These are phyloP conservation scores for Engraulis encrasicolus DNA, from an alignment of 2,113 vertebrate species.

Conservation along the genomic window DNA sequence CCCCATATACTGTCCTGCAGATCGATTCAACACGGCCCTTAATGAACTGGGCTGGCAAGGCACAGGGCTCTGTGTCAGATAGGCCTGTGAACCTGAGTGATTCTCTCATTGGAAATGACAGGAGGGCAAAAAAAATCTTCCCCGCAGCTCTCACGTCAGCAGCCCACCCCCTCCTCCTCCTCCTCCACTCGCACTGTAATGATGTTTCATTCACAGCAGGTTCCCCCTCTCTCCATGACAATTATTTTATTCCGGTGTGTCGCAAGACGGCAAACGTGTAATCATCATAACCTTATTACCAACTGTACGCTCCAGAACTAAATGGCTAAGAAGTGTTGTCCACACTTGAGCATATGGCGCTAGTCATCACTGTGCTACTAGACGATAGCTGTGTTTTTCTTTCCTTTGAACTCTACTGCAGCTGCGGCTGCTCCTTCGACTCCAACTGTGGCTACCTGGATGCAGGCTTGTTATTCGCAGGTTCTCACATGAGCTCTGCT, in stretches of 20 bases:
- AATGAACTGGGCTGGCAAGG: not conserved
- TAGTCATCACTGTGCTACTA: not conserved
- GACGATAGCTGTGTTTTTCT: not conserved
- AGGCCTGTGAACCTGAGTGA: not conserved
- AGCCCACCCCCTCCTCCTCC: not conserved
- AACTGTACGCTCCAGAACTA: not conserved
- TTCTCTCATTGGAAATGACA: slow-evolving; percentile 13
- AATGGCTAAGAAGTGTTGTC: slow-evolving; percentile 16
- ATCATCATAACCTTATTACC: slow-evolving; percentile 17
- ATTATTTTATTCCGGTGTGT: not conserved
- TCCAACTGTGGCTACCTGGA: not conserved
- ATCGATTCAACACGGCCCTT: not conserved
- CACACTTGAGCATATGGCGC: not conserved
- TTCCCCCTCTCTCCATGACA: not conserved
- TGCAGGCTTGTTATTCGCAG: not conserved
- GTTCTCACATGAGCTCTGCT: not conserved
- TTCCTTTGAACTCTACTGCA: too few species aligned
- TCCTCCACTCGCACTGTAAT: not conserved
- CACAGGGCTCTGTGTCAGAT: not conserved
- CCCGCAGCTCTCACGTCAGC: not conserved
- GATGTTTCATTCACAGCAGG: slow-evolving; percentile 9
- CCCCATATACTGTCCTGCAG: slow-evolving; percentile 14
- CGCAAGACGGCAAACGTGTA: not conserved
- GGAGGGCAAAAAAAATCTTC: slow-evolving; percentile 1
- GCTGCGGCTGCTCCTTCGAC: not conserved